phyloP scores from a whole-genome alignment of 2,797 vertebrate genomes.

The Phataginus tricuspis region DNA sequence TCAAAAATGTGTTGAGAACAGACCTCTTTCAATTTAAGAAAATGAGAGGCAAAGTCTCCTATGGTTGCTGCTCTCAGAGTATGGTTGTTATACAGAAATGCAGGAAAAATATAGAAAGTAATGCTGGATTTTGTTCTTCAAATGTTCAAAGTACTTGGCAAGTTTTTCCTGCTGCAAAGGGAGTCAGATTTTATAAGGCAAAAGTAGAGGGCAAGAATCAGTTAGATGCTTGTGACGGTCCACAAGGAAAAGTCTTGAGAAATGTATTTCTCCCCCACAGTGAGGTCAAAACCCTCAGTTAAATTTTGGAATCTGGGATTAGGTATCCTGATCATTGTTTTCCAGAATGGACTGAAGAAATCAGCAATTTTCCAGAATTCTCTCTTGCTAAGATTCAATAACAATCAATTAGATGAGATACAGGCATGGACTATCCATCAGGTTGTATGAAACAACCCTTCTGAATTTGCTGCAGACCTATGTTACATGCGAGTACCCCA shows the following conservation, averaged over 20 bases:
- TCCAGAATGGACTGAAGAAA: neutral
- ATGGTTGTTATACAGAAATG: neutral
- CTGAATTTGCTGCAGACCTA: neutral
- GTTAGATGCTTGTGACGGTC: neutral
- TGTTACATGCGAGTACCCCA: neutral
- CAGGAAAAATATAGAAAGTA: neutral
- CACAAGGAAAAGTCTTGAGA: neutral
- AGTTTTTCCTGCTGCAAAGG: neutral
- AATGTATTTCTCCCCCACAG: conserved; percentile 12
- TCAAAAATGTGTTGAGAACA: neutral
- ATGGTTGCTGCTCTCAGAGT: neutral
- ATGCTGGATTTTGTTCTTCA: conserved; percentile 2
- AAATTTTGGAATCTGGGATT: conserved; percentile 2
- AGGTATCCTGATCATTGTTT: neutral
- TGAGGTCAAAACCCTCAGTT: conserved; percentile 48
- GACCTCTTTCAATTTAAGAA: neutral
- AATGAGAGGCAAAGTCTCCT: neutral
- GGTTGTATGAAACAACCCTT: neutral
- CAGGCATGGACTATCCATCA: neutral
- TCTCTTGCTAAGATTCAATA: neutral
- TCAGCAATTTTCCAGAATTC: neutral
- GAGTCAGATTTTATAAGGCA: conserved; percentile 7
- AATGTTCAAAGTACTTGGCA: neutral
- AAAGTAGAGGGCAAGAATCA: neutral
- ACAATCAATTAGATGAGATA: neutral